Evolutionary conservation across 2,113 vertebrate species (phyloP).

Genomic region (Gadus chalcogrammus): DNA sequence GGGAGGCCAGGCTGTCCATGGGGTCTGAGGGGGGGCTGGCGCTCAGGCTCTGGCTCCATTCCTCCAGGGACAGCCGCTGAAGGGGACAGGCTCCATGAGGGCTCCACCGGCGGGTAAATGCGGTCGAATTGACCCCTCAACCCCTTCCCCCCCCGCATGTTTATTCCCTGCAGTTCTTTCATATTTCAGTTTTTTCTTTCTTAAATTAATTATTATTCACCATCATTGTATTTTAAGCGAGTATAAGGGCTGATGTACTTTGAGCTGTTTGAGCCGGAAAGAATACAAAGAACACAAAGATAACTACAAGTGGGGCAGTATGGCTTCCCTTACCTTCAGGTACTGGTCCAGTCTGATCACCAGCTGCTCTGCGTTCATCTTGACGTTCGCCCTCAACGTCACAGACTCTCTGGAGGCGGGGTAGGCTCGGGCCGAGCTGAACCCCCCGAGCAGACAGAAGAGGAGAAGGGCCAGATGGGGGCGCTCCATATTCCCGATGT

Average conservation of each 20-base stretch:
- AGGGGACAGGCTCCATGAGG: not conserved
- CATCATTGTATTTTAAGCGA: too few species aligned
- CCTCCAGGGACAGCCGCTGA: conserved; percentile 1
- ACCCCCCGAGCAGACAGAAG: conserved; percentile 51
- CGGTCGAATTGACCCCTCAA: too few species aligned
- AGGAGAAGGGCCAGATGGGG: conserved; percentile 41
- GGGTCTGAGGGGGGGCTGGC: conserved; percentile 3
- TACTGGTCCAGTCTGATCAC: conserved; percentile 55
- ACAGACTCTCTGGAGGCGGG: conserved; percentile 53
- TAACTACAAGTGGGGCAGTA: too few species aligned
- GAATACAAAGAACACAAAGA: too few species aligned
- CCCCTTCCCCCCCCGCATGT: too few species aligned
- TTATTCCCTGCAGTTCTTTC: too few species aligned
- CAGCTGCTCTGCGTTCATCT: conserved; percentile 62
- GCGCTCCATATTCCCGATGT: conserved; percentile 60
- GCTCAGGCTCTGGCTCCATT: not conserved
- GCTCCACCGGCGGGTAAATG: too few species aligned
- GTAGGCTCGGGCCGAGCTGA: conserved; percentile 36
- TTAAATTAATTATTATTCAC: too few species aligned
- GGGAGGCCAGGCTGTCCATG: conserved; percentile 57
- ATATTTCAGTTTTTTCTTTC: too few species aligned
- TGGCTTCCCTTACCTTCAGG: conserved; percentile 36
- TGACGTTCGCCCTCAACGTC: conserved; percentile 60
- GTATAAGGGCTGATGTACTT: too few species aligned
- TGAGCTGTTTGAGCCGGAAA: too few species aligned